Base-by-base conservation (phyloP, 2,113 vertebrate species). In the Tachycineta bicolor region DNA sequence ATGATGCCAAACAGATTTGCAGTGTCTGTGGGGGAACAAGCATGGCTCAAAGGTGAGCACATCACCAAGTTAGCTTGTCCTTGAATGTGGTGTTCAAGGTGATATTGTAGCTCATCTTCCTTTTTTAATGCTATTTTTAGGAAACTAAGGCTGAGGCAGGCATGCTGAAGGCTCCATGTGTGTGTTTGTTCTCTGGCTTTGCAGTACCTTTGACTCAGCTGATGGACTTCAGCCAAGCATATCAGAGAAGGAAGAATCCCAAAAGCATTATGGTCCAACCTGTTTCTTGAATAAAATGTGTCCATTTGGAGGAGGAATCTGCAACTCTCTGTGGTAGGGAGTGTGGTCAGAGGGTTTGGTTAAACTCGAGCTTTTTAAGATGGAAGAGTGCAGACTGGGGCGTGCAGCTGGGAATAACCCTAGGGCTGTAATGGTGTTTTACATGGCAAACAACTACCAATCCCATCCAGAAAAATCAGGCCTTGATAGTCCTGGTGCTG, bases 131-230 rank as follows among this genome's bases (percentile, higher is more conserved):
- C 46, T 53, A 3, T 64, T 52, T 90, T 65, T 68, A 79, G 49
- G 77, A 77, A 91, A 25, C 11, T 43, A 29, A 49, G 49, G 33
- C 56, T 62, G 11, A 25, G 28, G 71, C 24, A 41, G 41, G n/a
- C 20, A 2, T 14, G 24, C 41, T 21, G 28, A 29, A n/a, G 14
- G 19, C 34, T 34, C 1, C 0, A 4, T 1, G 1, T 41, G 55
- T 34, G 39, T 20, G 10, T 59, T 76, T 83, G 50, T 58, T 62
- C 24, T 29, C 24, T 3, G 14, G 37, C 53, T 91, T 50, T 47
- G 9, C 37, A 11, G 26, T 65, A 56, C 20, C 60, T 79, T 73
- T 67, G 56, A 50, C 28, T 65, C 50, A 65, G 37, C 17, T 49
- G n/a, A 33, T 81, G 0, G 5, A 41, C 34, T 84, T 91, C 24